Conservation (phyloP, 1,140 invertebrate genomes). For the Medauroidea extradentata region DNA sequence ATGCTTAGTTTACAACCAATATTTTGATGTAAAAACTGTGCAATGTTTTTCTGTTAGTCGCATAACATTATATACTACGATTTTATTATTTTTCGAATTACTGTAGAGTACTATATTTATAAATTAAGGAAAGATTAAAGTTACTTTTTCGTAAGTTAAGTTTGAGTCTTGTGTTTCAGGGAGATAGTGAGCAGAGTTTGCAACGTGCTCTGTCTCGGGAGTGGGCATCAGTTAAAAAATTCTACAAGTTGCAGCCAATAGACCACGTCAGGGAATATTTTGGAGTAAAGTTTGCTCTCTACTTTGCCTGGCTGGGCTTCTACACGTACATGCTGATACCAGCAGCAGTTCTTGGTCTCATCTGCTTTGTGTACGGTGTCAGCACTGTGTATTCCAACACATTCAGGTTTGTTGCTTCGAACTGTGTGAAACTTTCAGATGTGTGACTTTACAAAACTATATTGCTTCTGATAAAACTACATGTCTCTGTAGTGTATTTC, state of each 20-base stretch:
- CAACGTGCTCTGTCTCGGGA: slow-evolving; percentile 75
- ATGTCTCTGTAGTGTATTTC: not conserved
- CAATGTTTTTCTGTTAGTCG: no score
- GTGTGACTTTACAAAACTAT: no score
- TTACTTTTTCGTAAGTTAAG: no score
- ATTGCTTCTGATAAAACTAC: no score
- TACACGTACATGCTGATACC: slow-evolving; percentile 92
- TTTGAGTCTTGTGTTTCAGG: no score
- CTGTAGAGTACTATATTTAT: no score
- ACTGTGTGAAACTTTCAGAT: not conserved
- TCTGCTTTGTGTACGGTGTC: slow-evolving; percentile 78
- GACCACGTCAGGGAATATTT: slow-evolving; percentile 88
- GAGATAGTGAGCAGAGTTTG: no score
- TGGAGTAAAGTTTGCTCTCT: slow-evolving; percentile 77
- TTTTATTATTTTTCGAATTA: no score
- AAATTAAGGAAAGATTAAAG: no score
- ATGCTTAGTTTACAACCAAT: no score
- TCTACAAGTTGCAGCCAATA: slow-evolving; percentile 81
- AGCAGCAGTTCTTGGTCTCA: slow-evolving; percentile 74
- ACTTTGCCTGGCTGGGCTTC: slow-evolving; percentile 96
- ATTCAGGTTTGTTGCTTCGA: slow-evolving; percentile 54
- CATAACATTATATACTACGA: no score
- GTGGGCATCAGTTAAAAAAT: slow-evolving; percentile 79
- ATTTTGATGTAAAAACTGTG: no score
- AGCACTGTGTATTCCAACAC: slow-evolving; percentile 65